These are phyloP conservation scores for Gymnogyps californianus DNA, from an alignment of 2,113 vertebrate species.

Conservation along the genomic window DNA sequence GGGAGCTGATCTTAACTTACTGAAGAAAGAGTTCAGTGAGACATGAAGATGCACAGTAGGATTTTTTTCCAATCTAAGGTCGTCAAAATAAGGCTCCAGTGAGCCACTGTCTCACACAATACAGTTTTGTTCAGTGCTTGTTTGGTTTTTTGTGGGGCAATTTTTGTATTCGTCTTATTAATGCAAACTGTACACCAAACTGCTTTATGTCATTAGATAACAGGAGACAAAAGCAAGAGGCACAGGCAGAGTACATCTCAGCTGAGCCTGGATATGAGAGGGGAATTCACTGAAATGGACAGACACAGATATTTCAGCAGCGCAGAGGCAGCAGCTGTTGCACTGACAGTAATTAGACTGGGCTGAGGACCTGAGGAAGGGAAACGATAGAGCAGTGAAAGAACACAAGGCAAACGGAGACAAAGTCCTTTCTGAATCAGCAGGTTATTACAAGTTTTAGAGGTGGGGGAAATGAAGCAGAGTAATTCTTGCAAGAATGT, in stretches of 20 bases:
- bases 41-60: constrained; percentile 25
- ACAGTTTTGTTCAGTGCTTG: neutral
- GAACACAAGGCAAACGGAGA: neutral
- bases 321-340: neutral
- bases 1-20: neutral
- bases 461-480: neutral
- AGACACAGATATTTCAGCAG: neutral
- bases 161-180: neutral
- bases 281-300: neutral
- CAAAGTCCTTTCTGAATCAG: neutral
- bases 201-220: neutral
- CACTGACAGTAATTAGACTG: neutral
- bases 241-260: neutral
- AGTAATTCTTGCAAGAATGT: neutral
- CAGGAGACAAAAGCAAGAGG: neutral
- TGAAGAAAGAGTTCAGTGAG: constrained; percentile 41
- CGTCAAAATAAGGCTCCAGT: constrained; percentile 27
- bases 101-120: neutral
- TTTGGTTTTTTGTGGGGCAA: neutral
- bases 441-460: neutral
- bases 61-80: neutral
- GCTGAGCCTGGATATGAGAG: neutral
- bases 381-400: neutral
- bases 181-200: neutral
- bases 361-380: neutral